Evolutionary conservation across 2,797 vertebrate species (phyloP).

Genomic region (Peromyscus attwateri): DNA sequence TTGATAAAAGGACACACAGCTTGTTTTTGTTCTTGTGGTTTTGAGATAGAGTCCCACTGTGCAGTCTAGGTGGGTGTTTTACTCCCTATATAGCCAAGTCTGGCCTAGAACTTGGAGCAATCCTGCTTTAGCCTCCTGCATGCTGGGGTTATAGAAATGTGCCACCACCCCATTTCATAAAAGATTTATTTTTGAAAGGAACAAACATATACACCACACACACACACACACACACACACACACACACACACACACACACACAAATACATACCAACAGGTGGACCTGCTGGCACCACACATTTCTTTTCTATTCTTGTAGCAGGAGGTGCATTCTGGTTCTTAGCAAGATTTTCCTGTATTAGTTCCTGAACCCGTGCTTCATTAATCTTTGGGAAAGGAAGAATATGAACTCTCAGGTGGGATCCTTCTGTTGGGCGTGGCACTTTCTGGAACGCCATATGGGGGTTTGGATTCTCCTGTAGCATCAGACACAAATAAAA

Average conservation of each 20-base stretch:
- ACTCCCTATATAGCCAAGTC: background rate
- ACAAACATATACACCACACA: slow-evolving; percentile 90
- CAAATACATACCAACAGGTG: slow-evolving; percentile 96
- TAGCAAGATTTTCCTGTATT: slow-evolving; percentile 92
- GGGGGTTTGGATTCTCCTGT: slow-evolving; percentile 98
- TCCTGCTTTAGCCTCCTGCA: background rate
- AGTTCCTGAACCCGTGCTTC: slow-evolving; percentile 93
- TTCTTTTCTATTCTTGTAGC: slow-evolving; percentile 92
- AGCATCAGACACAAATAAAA: slow-evolving; percentile 58
- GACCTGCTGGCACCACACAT: slow-evolving; percentile 96
- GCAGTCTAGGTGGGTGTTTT: background rate
- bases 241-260: slow-evolving; percentile 88
- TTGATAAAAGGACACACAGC: background rate
- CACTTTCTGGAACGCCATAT: slow-evolving; percentile 99
- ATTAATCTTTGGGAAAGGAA: slow-evolving; percentile 94
- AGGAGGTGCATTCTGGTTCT: slow-evolving; percentile 89
- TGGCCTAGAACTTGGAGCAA: background rate
- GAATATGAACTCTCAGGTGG: slow-evolving; percentile 96
- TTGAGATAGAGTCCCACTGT: background rate
- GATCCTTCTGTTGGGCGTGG: slow-evolving; percentile 97
- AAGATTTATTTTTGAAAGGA: slow-evolving; percentile 64
- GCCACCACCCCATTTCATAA: background rate
- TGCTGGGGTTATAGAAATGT: background rate
- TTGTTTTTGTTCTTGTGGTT: background rate
- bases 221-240: slow-evolving; percentile 92